Evolutionary conservation across 2,888 invertebrate species (phyloP).

Genomic region (Rhagonycha fulva): DNA sequence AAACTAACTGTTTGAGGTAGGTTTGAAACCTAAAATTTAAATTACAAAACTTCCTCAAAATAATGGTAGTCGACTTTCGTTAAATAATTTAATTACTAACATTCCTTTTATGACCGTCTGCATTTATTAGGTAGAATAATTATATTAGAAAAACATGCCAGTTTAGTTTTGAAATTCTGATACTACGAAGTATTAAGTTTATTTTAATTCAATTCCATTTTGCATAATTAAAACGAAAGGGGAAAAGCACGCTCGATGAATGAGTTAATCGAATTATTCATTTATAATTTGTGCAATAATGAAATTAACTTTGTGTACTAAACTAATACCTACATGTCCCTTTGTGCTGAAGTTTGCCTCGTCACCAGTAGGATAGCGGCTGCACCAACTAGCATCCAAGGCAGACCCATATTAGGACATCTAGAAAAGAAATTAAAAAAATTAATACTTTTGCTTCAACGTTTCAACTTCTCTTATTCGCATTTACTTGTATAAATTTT

Average conservation of each 20-base stretch:
- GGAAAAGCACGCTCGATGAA: background rate
- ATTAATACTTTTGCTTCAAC: background rate
- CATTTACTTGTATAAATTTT: background rate
- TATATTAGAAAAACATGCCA: background rate
- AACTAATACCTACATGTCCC: constrained; percentile 41
- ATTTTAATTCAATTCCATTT: constrained; percentile 5
- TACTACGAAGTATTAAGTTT: background rate
- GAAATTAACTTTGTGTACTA: constrained; percentile 36
- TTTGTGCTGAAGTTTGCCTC: constrained; percentile 50
- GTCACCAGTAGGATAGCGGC: constrained; percentile 66
- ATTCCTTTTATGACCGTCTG: background rate
- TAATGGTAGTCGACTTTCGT: background rate
- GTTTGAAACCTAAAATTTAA: background rate
- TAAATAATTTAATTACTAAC: background rate
- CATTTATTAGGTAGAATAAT: background rate
- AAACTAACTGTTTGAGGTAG: background rate
- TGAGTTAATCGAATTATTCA: constrained; percentile 16
- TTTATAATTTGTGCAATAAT: constrained; percentile 3
- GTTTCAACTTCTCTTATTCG: background rate
- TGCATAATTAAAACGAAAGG: constrained; percentile 12
- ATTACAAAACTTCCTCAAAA: background rate
- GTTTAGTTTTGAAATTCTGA: background rate
- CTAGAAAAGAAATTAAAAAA: constrained; percentile 61
- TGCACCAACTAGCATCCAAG: constrained; percentile 79
- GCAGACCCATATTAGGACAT: constrained; percentile 92